These are phyloP conservation scores for Raja brachyura DNA, from an alignment of 2,113 vertebrate species.

Conservation along the genomic window DNA sequence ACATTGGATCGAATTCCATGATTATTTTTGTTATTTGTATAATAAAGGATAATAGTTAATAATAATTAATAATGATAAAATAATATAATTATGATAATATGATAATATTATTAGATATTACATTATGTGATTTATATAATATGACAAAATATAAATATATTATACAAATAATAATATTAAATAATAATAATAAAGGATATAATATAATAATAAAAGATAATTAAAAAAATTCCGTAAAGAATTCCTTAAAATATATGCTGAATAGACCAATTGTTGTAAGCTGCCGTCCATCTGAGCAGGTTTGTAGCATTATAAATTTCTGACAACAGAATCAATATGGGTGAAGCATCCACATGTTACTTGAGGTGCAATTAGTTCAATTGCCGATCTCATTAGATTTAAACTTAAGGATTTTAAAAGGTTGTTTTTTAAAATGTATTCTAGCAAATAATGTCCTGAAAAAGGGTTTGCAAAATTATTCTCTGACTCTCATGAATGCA, in stretches of 20 bases:
- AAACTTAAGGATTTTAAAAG: background rate
- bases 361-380: slow-evolving; percentile 1
- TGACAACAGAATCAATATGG: slow-evolving; percentile 18
- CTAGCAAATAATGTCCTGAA: background rate
- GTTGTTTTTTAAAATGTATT: background rate
- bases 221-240: too few species aligned
- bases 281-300: slow-evolving; percentile 9
- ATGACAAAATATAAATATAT: too few species aligned
- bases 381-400: background rate
- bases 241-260: background rate
- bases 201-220: too few species aligned
- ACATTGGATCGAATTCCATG: background rate
- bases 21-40: background rate
- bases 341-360: background rate
- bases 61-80: background rate
- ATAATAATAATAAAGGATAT: too few species aligned
- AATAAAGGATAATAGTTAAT: background rate
- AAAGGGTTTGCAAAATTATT: background rate
- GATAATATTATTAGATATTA: too few species aligned
- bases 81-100: too few species aligned
- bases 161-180: too few species aligned
- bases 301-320: background rate
- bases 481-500: background rate
- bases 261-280: background rate
- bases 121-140: too few species aligned